These are phyloP conservation scores for Cataglyphis rosenhaueri DNA, from an alignment of 2,888 invertebrate genomes.

Conservation along the genomic window DNA sequence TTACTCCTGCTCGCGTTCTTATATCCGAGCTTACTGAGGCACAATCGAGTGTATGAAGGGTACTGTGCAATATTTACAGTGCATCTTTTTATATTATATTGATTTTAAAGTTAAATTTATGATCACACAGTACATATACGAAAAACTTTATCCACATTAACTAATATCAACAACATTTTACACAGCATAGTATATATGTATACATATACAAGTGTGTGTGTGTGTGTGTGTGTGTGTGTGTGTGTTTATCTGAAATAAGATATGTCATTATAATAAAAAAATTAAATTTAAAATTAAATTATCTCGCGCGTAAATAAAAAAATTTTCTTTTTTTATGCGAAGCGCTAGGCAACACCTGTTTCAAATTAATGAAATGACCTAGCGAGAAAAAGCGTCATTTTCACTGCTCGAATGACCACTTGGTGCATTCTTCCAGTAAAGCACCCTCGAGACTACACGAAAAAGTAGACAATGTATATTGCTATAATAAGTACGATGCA, in stretches of 20 bases:
- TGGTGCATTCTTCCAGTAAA: slow-evolving; percentile 10
- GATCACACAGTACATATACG: no score
- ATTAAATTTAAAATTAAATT: slow-evolving; percentile 3
- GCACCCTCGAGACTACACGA: neutral
- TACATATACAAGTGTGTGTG: no score
- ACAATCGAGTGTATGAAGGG: neutral
- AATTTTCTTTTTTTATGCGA: neutral
- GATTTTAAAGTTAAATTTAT: slow-evolving; percentile 5
- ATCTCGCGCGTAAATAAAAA: neutral
- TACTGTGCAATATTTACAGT: neutral
- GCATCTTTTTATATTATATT: slow-evolving; percentile 9
- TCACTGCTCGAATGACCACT: slow-evolving; percentile 41
- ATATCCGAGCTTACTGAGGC: neutral
- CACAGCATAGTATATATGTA: neutral
- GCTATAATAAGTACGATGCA: neutral
- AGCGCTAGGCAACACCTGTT: slow-evolving; percentile 28
- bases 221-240: no score
- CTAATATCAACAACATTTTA: neutral
- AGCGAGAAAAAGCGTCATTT: slow-evolving; percentile 42
- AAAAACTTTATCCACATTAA: slow-evolving; percentile 24
- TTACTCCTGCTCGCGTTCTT: neutral
- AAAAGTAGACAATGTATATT: slow-evolving; percentile 30
- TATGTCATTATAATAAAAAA: neutral
- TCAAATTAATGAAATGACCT: slow-evolving; percentile 41
- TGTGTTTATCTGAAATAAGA: neutral